These are phyloP conservation scores for Drosophila kohkoa DNA, from an alignment of 1,140 invertebrate genomes.

Conservation along the genomic window DNA sequence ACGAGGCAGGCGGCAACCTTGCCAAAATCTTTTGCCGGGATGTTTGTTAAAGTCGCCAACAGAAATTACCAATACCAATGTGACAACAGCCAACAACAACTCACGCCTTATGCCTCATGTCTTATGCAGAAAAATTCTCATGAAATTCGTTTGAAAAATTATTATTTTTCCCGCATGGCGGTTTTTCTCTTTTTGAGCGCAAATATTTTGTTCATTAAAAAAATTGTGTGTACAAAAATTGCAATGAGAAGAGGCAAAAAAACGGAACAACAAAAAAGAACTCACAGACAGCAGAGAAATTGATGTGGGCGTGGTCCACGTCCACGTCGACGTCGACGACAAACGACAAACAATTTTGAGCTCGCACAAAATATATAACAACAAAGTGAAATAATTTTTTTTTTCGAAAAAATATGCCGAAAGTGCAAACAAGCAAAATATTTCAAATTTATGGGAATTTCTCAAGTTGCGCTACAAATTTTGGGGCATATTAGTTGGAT, in stretches of 20 bases:
- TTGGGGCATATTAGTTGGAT: conserved; percentile 27
- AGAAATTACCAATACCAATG: not conserved
- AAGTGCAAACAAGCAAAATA: conserved; percentile 79
- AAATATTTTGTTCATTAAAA: conserved; percentile 47
- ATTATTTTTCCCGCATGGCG: conserved; percentile 11
- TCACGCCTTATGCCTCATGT: no score
- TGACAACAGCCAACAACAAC: conserved; percentile 7
- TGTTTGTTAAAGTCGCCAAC: not conserved
- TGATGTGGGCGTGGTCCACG: conserved; percentile 63
- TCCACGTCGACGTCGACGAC: conserved; percentile 32
- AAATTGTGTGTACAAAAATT: conserved; percentile 17
- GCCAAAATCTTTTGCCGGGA: conserved; percentile 27
- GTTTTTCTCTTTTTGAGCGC: conserved; percentile 13
- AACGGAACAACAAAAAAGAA: not conserved
- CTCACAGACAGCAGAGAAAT: conserved; percentile 43
- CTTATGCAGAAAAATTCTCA: conserved; percentile 60
- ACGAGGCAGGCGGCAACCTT: conserved; percentile 37
- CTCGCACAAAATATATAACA: conserved; percentile 34
- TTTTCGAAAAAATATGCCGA: conserved; percentile 55
- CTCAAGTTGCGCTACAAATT: conserved; percentile 1
- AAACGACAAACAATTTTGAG: conserved; percentile 72
- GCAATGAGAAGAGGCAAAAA: conserved; percentile 2
- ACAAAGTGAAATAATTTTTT: conserved; percentile 30
- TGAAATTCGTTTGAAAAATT: conserved; percentile 63
- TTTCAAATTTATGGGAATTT: conserved; percentile 73